Evolutionary conservation across 2,888 invertebrate genomes (phyloP).

Genomic region (Dione vanillae): DNA sequence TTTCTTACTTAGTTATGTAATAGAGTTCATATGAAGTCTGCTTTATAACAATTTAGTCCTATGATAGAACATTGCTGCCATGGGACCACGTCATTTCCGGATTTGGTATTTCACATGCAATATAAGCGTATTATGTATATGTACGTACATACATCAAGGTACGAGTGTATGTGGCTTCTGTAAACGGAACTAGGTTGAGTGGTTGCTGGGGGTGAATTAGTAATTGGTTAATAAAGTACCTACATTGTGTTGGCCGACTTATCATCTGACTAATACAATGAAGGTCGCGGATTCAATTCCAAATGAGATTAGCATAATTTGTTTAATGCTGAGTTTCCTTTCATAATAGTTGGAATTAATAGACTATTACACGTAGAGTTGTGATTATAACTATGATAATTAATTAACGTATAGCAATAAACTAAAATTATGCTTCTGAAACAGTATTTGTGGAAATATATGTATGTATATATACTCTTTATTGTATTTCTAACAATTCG

Average conservation of each 20-base stretch:
- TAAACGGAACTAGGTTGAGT: conserved; percentile 29
- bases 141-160: conserved; percentile 2
- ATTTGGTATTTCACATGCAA: not conserved
- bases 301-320: not conserved
- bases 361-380: not conserved
- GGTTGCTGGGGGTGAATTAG: conserved; percentile 25
- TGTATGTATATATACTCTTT: too few species aligned
- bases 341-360: not conserved
- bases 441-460: too few species aligned
- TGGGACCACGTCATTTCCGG: conserved; percentile 10
- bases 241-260: conserved; percentile 16
- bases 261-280: conserved; percentile 1
- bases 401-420: too few species aligned
- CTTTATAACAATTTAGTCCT: not conserved
- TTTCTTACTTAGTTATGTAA: not conserved
- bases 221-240: conserved; percentile 24
- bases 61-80: not conserved
- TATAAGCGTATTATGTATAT: not conserved
- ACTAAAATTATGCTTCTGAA: too few species aligned
- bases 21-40: not conserved
- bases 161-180: conserved; percentile 15
- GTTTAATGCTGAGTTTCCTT: not conserved
- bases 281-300: not conserved
- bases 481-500: too few species aligned
- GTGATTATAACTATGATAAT: too few species aligned